Conservation (phyloP, 2,888 invertebrate species). For the Desoria tigrina region DNA sequence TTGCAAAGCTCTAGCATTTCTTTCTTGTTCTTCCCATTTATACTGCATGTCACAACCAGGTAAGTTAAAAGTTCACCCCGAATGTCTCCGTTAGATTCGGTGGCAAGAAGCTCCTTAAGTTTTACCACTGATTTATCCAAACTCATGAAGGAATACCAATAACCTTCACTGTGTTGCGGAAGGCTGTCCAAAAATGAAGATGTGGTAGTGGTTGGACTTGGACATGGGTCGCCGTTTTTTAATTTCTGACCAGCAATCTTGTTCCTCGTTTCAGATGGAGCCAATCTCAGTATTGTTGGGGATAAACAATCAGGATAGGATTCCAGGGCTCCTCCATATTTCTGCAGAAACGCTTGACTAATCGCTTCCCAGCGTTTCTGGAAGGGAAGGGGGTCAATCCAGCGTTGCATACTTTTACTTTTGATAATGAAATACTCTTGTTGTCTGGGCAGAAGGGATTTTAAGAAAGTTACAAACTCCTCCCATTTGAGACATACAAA, state of each 20-base stretch:
- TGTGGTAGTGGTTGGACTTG: too few relatives aligned
- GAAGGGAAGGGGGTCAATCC: constrained; percentile 9
- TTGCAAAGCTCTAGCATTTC: constrained; percentile 16
- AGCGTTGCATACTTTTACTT: constrained; percentile 19
- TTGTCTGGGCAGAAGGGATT: constrained; percentile 27
- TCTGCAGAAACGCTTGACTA: constrained; percentile 22
- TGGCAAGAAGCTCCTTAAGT: constrained; percentile 30
- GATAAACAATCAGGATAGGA: constrained; percentile 28
- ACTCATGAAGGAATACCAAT: constrained; percentile 35
- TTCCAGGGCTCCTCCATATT: constrained; percentile 29
- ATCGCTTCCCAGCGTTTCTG: not conserved
- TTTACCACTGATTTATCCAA: constrained; percentile 30
- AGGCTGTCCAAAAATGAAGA: too few relatives aligned
- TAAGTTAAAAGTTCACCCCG: constrained; percentile 23
- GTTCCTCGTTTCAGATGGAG: constrained; percentile 28
- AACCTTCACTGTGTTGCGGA: constrained; percentile 28
- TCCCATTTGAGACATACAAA: not conserved
- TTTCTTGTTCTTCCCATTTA: constrained; percentile 31
- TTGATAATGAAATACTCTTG: constrained; percentile 26
- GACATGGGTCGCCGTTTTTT: constrained; percentile 11
- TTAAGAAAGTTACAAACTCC: not conserved
- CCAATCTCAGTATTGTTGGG: constrained; percentile 33
- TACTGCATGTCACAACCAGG: constrained; percentile 33
- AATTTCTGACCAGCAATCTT: constrained; percentile 31
- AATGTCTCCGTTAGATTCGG: constrained; percentile 29